Evolutionary conservation across 2,113 vertebrate genomes (phyloP), one percentile per base, ranked within the genome.

Genomic region (Triplophysa rosa): DNA sequence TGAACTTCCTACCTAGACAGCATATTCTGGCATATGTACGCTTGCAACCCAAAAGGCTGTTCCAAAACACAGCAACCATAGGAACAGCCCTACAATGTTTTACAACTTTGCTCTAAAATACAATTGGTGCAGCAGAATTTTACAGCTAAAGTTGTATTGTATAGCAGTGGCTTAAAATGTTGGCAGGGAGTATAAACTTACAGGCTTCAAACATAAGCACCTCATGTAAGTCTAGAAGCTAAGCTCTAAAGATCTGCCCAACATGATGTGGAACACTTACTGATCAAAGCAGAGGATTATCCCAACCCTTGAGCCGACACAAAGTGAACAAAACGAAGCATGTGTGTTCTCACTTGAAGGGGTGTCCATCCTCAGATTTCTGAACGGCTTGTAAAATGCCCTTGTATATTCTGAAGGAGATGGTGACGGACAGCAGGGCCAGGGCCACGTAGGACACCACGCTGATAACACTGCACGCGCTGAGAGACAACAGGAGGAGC

Each of bases 351-450:
- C 88, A 96, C 94, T 94, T 95, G 91, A 96, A 96, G 42, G 95
- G 95, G 83, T 96, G 95, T 11, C 94, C 94, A 86, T 95, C 94
- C 2, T 95, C 94, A 1, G 93, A 95, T 86, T 96, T 96, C 91
- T 96, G 95, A 88, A 96, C 92, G 0, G 95, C 95, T 88, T 95
- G 95, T 84, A 96, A 87, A 63, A 96, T 93, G 0, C 94, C 95
- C 86, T 95, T 96, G 92, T 96, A 96, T 92, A 96, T 94, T 90
- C 95, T 93, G 94, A 95, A 96, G 85, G 94, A 94, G 91, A 96
- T 94, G 90, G 95, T 95, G 89, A 94, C 94, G 0, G 95, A 96
- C 82, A 96, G 94, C 3, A 93, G 93, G 0, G 94, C 94, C 0
- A 96, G 92, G 42, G 94, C 94, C 87, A 96, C 89, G 90, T 96